These are phyloP conservation scores for Melipona bicolor DNA, from an alignment of 2,888 invertebrate genomes.

Conservation along the genomic window DNA sequence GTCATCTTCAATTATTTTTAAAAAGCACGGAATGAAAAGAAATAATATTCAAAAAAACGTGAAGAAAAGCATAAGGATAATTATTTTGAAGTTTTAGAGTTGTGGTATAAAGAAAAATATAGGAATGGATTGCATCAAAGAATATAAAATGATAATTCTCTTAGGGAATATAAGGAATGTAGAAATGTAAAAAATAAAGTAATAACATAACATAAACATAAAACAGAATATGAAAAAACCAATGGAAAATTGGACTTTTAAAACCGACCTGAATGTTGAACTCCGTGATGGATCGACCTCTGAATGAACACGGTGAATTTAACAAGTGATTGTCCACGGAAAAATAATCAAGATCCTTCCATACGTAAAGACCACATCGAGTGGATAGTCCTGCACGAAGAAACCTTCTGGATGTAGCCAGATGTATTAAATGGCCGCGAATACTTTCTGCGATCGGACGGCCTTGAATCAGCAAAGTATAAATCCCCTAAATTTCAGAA, in stretches of 20 bases:
- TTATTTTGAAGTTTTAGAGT: not conserved
- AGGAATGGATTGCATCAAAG: not conserved
- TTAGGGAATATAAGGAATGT: not conserved
- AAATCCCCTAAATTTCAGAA: slow-evolving; percentile 76
- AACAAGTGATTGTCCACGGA: slow-evolving; percentile 90
- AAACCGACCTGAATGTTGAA: slow-evolving; percentile 89
- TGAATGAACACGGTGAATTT: slow-evolving; percentile 87
- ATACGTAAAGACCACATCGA: slow-evolving; percentile 92
- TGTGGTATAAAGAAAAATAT: not conserved
- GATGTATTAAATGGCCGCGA: slow-evolving; percentile 73
- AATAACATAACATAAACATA: not conserved
- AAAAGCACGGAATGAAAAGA: too few species aligned
- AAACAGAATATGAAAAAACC: too few species aligned
- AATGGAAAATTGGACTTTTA: not conserved
- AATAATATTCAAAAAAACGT: not conserved
- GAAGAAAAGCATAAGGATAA: not conserved
- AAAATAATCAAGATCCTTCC: slow-evolving; percentile 87
- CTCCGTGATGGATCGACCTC: slow-evolving; percentile 89
- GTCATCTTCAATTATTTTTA: not conserved
- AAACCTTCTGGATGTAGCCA: slow-evolving; percentile 85
- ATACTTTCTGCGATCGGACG: slow-evolving; percentile 75
- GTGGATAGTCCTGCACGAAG: slow-evolving; percentile 89
- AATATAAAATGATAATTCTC: not conserved
- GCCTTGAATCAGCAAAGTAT: slow-evolving; percentile 79
- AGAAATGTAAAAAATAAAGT: not conserved